Conservation (phyloP, 2,113 vertebrate species). For the Nibea albiflora region DNA sequence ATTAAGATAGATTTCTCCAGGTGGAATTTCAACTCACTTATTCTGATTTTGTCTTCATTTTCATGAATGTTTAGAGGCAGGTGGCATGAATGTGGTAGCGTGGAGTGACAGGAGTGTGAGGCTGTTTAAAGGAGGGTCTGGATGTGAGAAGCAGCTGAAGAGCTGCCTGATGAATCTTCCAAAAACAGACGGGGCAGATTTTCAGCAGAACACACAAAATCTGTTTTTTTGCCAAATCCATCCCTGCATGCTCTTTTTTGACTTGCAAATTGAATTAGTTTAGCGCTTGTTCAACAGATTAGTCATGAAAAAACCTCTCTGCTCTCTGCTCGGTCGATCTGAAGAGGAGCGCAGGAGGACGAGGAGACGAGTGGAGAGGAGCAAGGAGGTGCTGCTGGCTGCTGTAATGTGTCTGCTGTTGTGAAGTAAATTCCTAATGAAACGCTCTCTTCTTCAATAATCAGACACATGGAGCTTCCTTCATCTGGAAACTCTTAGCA, state of each 20-base stretch:
- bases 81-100: neutral
- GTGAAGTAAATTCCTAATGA: constrained; percentile 64
- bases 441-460: constrained; percentile 73
- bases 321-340: constrained; percentile 1
- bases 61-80: no score
- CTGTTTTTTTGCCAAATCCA: neutral
- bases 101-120: neutral
- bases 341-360: neutral
- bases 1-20: no score
- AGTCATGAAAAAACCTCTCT: neutral
- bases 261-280: constrained; percentile 4
- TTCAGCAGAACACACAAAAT: neutral
- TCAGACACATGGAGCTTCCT: constrained; percentile 82
- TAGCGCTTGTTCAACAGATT: neutral
- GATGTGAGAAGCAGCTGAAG: neutral
- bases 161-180: no score
- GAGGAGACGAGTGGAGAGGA: neutral
- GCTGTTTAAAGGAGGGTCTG: neutral
- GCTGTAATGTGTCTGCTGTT: constrained; percentile 27
- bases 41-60: no score
- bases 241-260: neutral
- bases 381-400: constrained; percentile 13
- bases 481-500: constrained; percentile 77
- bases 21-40: no score
- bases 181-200: neutral